These are phyloP conservation scores for Chaunax sp. DNA, from an alignment of 2,797 vertebrate genomes.

Conservation along the genomic window DNA sequence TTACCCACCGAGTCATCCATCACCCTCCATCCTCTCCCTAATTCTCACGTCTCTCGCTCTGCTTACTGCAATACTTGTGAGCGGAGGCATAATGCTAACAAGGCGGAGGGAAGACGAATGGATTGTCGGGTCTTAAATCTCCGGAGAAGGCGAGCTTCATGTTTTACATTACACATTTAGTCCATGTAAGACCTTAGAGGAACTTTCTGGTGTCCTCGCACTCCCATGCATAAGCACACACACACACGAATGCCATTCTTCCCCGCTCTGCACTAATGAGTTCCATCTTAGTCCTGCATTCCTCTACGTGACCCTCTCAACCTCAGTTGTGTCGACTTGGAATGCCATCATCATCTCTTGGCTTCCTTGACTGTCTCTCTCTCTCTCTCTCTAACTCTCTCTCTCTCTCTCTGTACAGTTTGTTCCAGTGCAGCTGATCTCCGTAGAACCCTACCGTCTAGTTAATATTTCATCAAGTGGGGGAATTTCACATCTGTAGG, in stretches of 20 bases:
- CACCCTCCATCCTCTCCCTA: constrained; percentile 70
- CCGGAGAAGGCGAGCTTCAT: constrained; percentile 48
- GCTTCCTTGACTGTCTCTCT: constrained; percentile 7
- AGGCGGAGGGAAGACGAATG: constrained; percentile 59
- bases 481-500: constrained; percentile 77
- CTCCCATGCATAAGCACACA: constrained; percentile 1
- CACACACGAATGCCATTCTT: constrained; percentile 56
- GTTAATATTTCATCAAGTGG: constrained; percentile 80
- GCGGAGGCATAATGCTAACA: constrained; percentile 64
- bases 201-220: constrained; percentile 42
- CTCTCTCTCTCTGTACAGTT: constrained; percentile 11
- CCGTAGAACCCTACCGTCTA: constrained; percentile 45
- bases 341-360: constrained; percentile 28
- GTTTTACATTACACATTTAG: constrained; percentile 51
- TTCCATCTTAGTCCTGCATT: constrained; percentile 74
- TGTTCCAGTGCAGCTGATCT: constrained; percentile 46
- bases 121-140: constrained; percentile 65
- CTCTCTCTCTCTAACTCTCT: constrained; percentile 19
- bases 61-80: constrained; percentile 62
- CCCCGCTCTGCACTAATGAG: constrained; percentile 67
- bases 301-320: constrained; percentile 67
- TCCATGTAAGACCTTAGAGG: constrained; percentile 48
- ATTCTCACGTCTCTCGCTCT: constrained; percentile 59
- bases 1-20: constrained; percentile 68
- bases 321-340: constrained; percentile 54